These are phyloP conservation scores for Rallus limicola DNA, from an alignment of 2,113 vertebrate species.

Conservation along the genomic window DNA sequence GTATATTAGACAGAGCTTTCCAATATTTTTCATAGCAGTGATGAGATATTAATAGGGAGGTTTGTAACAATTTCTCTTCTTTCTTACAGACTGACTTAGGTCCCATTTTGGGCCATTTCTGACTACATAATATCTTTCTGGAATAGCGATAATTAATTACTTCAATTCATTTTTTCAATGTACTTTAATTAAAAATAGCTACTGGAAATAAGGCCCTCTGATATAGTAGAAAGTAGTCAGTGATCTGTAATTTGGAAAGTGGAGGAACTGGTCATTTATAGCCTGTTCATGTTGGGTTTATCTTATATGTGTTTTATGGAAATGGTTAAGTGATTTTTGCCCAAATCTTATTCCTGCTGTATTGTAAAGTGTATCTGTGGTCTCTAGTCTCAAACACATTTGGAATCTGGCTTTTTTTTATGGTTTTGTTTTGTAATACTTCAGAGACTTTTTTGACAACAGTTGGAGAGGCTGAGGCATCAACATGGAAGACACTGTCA, in stretches of 20 bases:
- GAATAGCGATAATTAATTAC: conserved; percentile 28
- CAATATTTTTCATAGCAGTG: not conserved
- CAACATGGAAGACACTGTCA: not conserved
- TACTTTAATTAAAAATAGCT: conserved; percentile 22
- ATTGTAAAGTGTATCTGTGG: not conserved
- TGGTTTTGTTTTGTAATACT: not conserved
- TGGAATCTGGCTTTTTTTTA: not conserved
- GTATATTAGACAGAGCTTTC: not conserved
- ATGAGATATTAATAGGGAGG: not conserved
- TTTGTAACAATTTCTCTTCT: not conserved
- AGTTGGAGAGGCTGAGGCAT: not conserved
- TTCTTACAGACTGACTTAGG: not conserved
- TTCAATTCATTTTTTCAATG: not conserved
- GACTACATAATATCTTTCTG: not conserved
- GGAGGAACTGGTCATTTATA: not conserved
- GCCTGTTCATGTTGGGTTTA: not conserved
- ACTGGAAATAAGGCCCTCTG: not conserved
- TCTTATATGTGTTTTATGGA: not conserved
- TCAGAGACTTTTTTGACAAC: not conserved
- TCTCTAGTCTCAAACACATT: not conserved
- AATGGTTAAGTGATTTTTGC: not conserved
- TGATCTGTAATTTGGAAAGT: not conserved
- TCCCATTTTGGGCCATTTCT: not conserved
- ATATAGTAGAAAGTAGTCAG: not conserved
- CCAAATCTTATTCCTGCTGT: not conserved